A percentile compares a stretch with the other conserved stretches of the same genome.
phyloP scores from a whole-genome alignment of 2,888 invertebrate species.

The Hesperia comma region DNA sequence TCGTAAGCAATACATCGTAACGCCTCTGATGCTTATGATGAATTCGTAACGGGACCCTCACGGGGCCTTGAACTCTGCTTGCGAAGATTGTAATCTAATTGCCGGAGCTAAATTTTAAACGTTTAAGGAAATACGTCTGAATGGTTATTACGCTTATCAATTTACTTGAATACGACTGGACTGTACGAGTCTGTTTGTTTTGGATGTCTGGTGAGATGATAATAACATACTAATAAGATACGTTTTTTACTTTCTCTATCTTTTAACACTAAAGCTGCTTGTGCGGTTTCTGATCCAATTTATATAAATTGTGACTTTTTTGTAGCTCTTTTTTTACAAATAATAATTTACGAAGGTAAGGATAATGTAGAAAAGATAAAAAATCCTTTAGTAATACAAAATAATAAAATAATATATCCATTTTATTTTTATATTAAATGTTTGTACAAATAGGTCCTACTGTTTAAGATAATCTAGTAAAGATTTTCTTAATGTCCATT shows the following conservation, averaged over 20 bases:
- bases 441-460: no score
- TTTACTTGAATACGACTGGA: constrained; percentile 4
- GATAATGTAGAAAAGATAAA: no score
- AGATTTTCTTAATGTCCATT: no score
- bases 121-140: constrained; percentile 28
- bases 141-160: constrained; percentile 31
- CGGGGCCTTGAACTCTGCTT: constrained; percentile 43
- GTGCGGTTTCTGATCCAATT: no score
- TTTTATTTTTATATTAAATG: no score
- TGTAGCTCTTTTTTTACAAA: no score
- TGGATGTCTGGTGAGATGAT: background rate
- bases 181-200: constrained; percentile 3
- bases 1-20: constrained; percentile 39
- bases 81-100: constrained; percentile 29
- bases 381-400: background rate
- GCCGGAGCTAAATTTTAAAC: constrained; percentile 27
- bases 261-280: background rate
- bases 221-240: background rate
- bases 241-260: background rate
- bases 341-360: no score
- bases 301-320: no score
- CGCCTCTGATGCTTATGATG: constrained; percentile 31
- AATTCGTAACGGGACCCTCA: constrained; percentile 42
- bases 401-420: background rate
- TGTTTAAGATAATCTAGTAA: no score